phyloP scores from a whole-genome alignment of 2,797 vertebrate genomes.

The Cygnus olor region DNA sequence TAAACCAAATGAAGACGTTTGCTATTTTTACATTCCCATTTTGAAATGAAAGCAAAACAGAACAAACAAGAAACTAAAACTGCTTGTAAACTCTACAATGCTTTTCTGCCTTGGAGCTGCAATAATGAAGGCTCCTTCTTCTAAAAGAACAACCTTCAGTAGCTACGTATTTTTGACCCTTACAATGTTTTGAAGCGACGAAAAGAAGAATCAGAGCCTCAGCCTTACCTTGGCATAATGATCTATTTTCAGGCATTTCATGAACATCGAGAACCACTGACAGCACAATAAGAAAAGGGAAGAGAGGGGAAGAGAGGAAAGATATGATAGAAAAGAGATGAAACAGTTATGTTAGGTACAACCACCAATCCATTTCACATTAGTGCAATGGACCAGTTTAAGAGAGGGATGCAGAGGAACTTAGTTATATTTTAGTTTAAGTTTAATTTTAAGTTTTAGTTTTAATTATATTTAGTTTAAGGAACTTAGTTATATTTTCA shows the following conservation, averaged over 20 bases:
- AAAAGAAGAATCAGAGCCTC: neutral
- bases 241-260: neutral
- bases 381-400: neutral
- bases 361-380: neutral
- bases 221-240: neutral
- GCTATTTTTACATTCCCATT: conserved; percentile 17
- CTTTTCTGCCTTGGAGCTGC: neutral
- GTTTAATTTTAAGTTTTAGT: too few species aligned
- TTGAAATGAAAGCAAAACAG: neutral
- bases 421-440: neutral
- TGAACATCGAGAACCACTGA: neutral
- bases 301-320: neutral
- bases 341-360: neutral
- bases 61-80: conserved; percentile 37
- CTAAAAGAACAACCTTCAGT: neutral
- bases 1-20: conserved; percentile 4
- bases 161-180: neutral
- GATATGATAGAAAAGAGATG: neutral
- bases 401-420: neutral
- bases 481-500: neutral
- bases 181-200: neutral
- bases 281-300: neutral
- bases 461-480: neutral
- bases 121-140: neutral
- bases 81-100: neutral